Base-by-base conservation (phyloP, 2,113 vertebrate genomes). In the Galeopterus variegatus region DNA sequence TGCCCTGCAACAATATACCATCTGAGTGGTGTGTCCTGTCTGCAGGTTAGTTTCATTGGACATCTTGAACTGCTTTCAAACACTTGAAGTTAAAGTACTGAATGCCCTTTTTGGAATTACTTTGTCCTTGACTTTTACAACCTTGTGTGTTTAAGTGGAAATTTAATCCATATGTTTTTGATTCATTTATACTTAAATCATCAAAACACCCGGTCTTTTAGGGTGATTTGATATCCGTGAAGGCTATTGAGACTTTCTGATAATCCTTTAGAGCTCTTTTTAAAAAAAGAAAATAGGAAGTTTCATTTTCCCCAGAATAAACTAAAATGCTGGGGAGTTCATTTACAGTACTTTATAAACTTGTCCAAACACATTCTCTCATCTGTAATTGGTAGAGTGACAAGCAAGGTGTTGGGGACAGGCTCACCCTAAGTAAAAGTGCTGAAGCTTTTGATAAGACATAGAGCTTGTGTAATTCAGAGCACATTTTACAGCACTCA, bases 71-170 rank as follows among this genome's bases (percentile, higher is more conserved):
- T 90, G 64, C 77, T 96, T 92, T 80, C 28, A 50, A 95, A 84
- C 54, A 58, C 64, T 62, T 48, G 8, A 86, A 84, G 45, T 80
- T 90, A 54, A 97, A 95, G 28, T 26, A 67, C 36, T 0, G 1
- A 91, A 56, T 72, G 45, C 21, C 24, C 17, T 23, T 96, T 96
- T 86, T 17, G 45, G 36, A 97, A 94, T 90, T 10, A 88, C 45
- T 93, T 77, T 83, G 72, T 23, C 84, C 67, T 93, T 94, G 54
- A 82, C 60, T 85, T 97, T 97, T 96, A 97, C 76, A 93, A 73
- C 26, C 58, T 79, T 73, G 26, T 89, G 36, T 86, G 87, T 76
- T 93, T 97, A 70, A 84, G 80, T 0, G 54, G 75, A 93, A 94
- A 92, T 82, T 86, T 83, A 91, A 90, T 86, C 73, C 69, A 83